phyloP scores from a whole-genome alignment of 2,797 vertebrate genomes.

The Myotis findleyi region DNA sequence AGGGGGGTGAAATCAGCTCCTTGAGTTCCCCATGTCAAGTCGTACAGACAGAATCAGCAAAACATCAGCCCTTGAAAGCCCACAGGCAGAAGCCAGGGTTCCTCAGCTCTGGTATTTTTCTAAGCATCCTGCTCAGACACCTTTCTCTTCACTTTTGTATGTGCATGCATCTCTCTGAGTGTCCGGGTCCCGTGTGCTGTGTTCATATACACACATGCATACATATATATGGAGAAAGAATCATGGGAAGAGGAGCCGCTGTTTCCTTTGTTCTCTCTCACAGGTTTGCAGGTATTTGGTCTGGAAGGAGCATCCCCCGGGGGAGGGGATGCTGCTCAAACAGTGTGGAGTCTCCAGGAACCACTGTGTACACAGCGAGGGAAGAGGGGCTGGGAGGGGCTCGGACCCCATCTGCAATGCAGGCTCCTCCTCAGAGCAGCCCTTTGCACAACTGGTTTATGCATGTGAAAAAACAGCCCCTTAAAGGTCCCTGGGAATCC shows the following conservation, averaged over 20 bases:
- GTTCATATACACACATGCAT: neutral
- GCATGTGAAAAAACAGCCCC: neutral
- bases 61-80: neutral
- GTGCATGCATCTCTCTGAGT: neutral
- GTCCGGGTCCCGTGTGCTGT: no score
- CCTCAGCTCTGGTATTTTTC: neutral
- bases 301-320: neutral
- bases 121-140: neutral
- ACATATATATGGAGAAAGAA: no score
- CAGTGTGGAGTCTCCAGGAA: neutral
- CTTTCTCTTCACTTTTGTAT: neutral
- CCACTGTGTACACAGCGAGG: neutral
- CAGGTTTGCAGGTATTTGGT: slow-evolving; percentile 7
- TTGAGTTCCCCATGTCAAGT: neutral
- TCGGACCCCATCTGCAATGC: neutral
- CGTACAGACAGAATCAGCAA: neutral
- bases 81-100: neutral
- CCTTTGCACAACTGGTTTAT: neutral
- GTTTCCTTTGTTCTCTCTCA: neutral
- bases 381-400: neutral
- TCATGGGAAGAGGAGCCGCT: neutral
- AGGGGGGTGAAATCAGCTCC: neutral
- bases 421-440: neutral
- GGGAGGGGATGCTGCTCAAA: neutral
- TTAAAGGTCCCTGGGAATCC: neutral